A percentile compares a stretch with the other conserved stretches of the same genome.
Conservation (phyloP, 2,797 vertebrate species). For the Allobates femoralis region DNA sequence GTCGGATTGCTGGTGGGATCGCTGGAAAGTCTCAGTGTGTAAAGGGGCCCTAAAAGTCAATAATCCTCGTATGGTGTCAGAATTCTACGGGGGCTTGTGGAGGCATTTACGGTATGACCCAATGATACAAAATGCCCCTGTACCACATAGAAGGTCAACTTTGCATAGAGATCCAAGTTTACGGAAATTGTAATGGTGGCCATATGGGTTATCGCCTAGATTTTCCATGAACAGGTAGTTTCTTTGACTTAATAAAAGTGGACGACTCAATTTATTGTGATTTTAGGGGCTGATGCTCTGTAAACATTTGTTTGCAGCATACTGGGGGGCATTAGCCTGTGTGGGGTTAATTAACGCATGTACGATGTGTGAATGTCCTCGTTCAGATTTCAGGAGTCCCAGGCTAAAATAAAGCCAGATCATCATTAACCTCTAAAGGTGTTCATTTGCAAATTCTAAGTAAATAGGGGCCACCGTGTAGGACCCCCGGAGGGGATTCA, state of each 20-base stretch:
- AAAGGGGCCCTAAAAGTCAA: too few relatives aligned
- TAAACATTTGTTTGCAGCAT: not conserved
- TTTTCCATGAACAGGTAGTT: not conserved
- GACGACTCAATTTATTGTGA: not conserved
- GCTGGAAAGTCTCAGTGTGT: too few relatives aligned
- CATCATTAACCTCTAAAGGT: constrained; percentile 48
- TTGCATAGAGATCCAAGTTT: not conserved
- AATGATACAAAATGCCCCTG: too few relatives aligned
- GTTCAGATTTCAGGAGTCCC: constrained; percentile 33
- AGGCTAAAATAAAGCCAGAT: constrained; percentile 55
- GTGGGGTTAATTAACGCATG: constrained; percentile 34
- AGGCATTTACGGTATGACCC: too few relatives aligned
- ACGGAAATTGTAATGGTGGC: not conserved
- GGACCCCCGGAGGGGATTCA: constrained; percentile 25
- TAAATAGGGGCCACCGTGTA: constrained; percentile 57
- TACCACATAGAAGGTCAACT: not conserved
- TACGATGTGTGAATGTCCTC: constrained; percentile 39
- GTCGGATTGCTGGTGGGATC: too few relatives aligned
- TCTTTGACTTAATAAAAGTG: not conserved
- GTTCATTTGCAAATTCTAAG: constrained; percentile 61
- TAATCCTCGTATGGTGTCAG: too few relatives aligned
- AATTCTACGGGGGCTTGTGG: too few relatives aligned
- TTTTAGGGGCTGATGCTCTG: not conserved
- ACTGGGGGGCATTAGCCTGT: not conserved
- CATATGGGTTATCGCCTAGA: not conserved